Conservation (phyloP, 2,113 vertebrate genomes). For the Crocuta crocuta region DNA sequence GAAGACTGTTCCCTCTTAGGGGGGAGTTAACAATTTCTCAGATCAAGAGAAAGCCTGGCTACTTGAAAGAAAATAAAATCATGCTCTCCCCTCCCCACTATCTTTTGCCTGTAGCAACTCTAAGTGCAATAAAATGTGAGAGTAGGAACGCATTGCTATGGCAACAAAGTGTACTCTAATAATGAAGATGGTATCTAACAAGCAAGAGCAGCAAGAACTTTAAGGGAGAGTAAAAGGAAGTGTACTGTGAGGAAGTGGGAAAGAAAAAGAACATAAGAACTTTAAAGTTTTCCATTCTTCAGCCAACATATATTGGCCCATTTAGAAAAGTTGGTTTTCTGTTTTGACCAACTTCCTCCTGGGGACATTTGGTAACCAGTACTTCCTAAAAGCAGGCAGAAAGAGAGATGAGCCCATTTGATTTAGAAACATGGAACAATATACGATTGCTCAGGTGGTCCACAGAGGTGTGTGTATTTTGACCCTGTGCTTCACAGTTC, state of each 20-base stretch:
- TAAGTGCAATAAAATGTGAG: constrained; percentile 85
- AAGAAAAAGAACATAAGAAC: constrained; percentile 60
- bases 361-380: background rate
- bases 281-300: background rate
- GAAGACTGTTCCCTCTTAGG: constrained; percentile 32
- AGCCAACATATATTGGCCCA: background rate
- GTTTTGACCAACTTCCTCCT: background rate
- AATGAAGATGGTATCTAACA: constrained; percentile 81
- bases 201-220: constrained; percentile 70
- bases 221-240: constrained; percentile 52
- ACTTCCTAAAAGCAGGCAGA: background rate
- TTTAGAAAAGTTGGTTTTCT: constrained; percentile 4
- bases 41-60: constrained; percentile 78
- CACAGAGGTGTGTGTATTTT: background rate
- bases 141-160: constrained; percentile 86
- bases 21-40: constrained; percentile 73
- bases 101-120: constrained; percentile 66
- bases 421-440: background rate
- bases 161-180: constrained; percentile 87
- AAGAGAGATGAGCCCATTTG: background rate
- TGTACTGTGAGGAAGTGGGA: constrained; percentile 55
- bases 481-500: background rate
- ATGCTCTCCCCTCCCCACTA: background rate
- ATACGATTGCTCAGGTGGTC: too few relatives aligned
- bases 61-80: constrained; percentile 74